A percentile compares a stretch with the other conserved stretches of the same genome.
Evolutionary conservation across 2,113 vertebrate genomes (phyloP).

Genomic region (Serinus canaria): DNA sequence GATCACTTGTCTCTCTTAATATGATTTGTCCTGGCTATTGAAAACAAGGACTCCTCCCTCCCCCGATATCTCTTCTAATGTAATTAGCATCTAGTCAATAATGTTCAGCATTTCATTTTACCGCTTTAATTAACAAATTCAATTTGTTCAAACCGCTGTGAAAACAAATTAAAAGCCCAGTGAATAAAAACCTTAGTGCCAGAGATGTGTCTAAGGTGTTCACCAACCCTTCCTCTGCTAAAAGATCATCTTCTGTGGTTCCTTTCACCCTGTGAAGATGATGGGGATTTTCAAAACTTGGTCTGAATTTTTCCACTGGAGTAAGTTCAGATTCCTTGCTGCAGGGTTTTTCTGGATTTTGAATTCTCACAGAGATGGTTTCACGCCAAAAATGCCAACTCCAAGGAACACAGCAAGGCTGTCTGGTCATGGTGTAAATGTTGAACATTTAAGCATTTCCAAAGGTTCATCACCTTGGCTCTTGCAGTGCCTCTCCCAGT

Average conservation of each 20-base stretch:
- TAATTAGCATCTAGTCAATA: slow-evolving; percentile 99
- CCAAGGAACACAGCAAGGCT: not conserved
- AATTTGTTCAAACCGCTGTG: slow-evolving; percentile 98
- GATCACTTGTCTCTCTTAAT: slow-evolving; percentile 83
- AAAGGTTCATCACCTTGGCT: not conserved
- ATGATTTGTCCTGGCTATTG: slow-evolving; percentile 90
- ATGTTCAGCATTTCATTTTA: slow-evolving; percentile 99
- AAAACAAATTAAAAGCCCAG: slow-evolving; percentile 99
- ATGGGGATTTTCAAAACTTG: not conserved
- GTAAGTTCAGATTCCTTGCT: not conserved
- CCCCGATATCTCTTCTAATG: slow-evolving; percentile 90
- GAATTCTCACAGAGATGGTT: not conserved
- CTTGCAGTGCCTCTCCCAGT: not conserved
- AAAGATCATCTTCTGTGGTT: slow-evolving; percentile 29
- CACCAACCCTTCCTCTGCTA: slow-evolving; percentile 77
- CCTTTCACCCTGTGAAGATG: not conserved
- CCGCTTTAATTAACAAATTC: slow-evolving; percentile 99
- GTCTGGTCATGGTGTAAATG: not conserved
- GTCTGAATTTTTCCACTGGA: not conserved
- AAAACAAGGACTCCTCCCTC: slow-evolving; percentile 84
- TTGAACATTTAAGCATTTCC: not conserved
- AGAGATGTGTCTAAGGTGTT: slow-evolving; percentile 87
- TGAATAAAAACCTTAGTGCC: slow-evolving; percentile 87
- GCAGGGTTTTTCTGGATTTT: not conserved
- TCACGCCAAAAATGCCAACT: not conserved